Conservation (phyloP, 2,888 invertebrate species). For the Athalia rosae region DNA sequence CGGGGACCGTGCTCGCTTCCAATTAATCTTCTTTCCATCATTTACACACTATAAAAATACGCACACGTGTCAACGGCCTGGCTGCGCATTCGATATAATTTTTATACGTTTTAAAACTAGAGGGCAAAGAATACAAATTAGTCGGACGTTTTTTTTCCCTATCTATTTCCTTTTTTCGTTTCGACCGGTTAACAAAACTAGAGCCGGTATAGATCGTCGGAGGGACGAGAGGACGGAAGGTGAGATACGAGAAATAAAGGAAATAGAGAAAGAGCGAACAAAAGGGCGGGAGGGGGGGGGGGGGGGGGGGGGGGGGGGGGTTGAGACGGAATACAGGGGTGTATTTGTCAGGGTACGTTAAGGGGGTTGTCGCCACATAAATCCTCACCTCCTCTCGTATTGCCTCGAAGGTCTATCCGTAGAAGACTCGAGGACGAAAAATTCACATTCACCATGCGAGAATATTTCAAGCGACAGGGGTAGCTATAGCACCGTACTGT, state of each 20-base stretch:
- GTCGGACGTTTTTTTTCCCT: too few species aligned
- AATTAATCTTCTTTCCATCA: too few species aligned
- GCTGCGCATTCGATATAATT: too few species aligned
- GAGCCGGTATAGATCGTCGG: not conserved
- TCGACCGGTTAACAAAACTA: not conserved
- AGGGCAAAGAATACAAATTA: too few species aligned
- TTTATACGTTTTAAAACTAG: too few species aligned
- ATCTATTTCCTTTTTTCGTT: not conserved
- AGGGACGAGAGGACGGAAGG: not conserved
- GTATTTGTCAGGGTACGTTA: conserved; percentile 67
- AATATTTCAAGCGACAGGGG: conserved; percentile 58
- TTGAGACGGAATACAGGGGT: conserved; percentile 47
- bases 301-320: not conserved
- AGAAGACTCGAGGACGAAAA: conserved; percentile 46
- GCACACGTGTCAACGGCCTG: too few species aligned
- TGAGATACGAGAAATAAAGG: not conserved
- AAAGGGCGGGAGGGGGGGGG: not conserved
- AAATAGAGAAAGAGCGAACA: not conserved
- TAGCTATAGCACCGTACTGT: conserved; percentile 30
- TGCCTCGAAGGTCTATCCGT: not conserved
- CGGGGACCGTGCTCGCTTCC: too few species aligned
- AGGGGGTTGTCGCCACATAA: conserved; percentile 67
- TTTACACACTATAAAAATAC: too few species aligned
- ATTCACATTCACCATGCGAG: conserved; percentile 60
- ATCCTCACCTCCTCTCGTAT: conserved; percentile 52